These are phyloP conservation scores for Apis laboriosa DNA, from an alignment of 1,140 invertebrate genomes.

Conservation along the genomic window DNA sequence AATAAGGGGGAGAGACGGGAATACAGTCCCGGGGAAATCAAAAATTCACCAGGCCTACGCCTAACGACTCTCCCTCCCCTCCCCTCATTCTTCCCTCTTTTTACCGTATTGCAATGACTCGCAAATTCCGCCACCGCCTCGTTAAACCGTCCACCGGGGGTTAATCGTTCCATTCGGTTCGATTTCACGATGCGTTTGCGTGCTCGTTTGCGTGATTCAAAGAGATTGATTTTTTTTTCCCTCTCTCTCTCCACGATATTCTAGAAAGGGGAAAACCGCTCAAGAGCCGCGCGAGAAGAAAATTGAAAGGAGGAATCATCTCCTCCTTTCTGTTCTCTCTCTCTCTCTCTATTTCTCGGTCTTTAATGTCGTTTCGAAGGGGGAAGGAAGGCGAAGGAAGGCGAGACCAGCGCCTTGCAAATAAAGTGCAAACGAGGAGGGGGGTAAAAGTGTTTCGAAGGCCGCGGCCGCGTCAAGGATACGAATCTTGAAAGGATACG, in stretches of 20 bases:
- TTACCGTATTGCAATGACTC: not conserved
- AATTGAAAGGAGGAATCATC: not conserved
- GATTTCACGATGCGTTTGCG: not conserved
- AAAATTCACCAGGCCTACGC: slow-evolving; percentile 1
- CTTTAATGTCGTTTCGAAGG: slow-evolving; percentile 1
- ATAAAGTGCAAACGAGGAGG: slow-evolving; percentile 1
- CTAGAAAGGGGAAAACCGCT: no score
- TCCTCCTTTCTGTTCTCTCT: no score
- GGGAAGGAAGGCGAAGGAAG: not conserved
- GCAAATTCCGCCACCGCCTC: not conserved
- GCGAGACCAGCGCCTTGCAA: not conserved
- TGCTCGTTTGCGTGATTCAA: no score
- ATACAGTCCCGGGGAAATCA: slow-evolving; percentile 7
- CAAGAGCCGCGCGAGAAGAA: not conserved
- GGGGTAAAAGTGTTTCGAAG: slow-evolving; percentile 52
- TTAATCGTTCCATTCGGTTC: slow-evolving; percentile 1
- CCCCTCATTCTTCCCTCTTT: not conserved
- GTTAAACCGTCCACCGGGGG: not conserved
- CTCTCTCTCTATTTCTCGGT: not conserved
- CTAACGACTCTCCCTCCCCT: not conserved
- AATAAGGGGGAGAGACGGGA: no score
- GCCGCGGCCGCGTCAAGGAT: slow-evolving; percentile 37
- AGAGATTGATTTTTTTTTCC: no score
- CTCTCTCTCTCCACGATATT: no score
- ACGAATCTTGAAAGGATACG: slow-evolving; percentile 57